Percentiles rank a stretch among this genome's conserved stretches.
These are phyloP conservation scores for Wasmannia auropunctata DNA, from an alignment of 1,140 invertebrate species.

Conservation along the genomic window DNA sequence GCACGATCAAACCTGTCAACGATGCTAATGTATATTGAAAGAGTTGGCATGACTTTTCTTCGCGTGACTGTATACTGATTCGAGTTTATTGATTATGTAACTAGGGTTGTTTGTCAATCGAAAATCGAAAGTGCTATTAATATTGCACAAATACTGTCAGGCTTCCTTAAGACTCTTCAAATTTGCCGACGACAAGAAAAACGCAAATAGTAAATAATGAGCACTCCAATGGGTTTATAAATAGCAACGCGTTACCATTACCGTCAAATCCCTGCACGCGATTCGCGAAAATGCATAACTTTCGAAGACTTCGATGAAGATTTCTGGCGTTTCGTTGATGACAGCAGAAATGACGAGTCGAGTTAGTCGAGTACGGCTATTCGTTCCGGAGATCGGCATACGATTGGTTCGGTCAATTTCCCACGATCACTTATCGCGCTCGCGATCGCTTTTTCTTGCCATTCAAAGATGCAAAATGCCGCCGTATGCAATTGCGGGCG, in stretches of 20 bases:
- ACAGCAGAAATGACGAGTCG: slow-evolving; percentile 65
- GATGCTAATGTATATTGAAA: neutral
- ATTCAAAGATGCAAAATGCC: slow-evolving; percentile 15
- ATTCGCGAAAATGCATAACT: neutral
- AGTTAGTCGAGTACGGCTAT: slow-evolving; percentile 38
- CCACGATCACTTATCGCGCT: neutral
- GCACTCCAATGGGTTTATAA: neutral
- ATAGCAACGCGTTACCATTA: neutral
- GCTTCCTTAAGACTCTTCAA: neutral
- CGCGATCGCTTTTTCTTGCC: neutral
- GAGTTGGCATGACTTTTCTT: neutral
- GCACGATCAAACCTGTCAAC: neutral
- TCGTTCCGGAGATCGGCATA: slow-evolving; percentile 34
- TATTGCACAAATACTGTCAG: neutral
- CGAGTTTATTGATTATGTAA: slow-evolving; percentile 39
- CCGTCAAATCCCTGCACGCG: neutral
- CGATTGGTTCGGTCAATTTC: slow-evolving; percentile 50
- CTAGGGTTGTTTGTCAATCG: neutral
- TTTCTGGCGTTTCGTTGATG: slow-evolving; percentile 21
- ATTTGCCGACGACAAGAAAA: neutral
- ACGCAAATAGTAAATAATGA: neutral
- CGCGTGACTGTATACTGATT: neutral
- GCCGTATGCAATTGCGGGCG: slow-evolving; percentile 20
- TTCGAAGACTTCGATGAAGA: neutral
- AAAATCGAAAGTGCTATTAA: slow-evolving; percentile 8